Conservation (phyloP, 2,888 invertebrate genomes). For the Diaphora mendica region DNA sequence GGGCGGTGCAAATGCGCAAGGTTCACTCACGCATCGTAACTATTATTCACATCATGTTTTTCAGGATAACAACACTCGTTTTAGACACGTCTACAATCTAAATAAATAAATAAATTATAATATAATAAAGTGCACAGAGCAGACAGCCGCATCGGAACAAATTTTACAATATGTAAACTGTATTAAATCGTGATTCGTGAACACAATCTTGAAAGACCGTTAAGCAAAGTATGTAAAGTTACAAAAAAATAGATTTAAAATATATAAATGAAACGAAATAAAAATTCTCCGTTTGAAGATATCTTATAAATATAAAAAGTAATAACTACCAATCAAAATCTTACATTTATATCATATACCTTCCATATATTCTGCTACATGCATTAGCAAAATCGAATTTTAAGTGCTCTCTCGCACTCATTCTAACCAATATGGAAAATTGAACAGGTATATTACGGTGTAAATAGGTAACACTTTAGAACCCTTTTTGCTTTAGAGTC, state of each 20-base stretch:
- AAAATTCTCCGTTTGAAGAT: neutral
- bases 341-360: constrained; percentile 12
- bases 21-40: neutral
- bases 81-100: too few relatives aligned
- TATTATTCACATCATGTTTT: neutral
- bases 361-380: constrained; percentile 10
- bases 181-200: too few relatives aligned
- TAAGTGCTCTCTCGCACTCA: constrained; percentile 13
- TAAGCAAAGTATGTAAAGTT: too few relatives aligned
- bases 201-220: too few relatives aligned
- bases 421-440: constrained; percentile 36
- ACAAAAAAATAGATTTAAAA: too few relatives aligned
- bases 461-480: constrained; percentile 39
- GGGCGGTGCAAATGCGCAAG: neutral
- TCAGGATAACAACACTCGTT: neutral
- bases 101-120: too few relatives aligned
- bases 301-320: constrained; percentile 7
- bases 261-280: neutral
- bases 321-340: constrained; percentile 13
- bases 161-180: too few relatives aligned
- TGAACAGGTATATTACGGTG: constrained; percentile 48
- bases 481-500: constrained; percentile 41
- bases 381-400: constrained; percentile 21
- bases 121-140: too few relatives aligned
- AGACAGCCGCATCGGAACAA: too few relatives aligned